phyloP scores from a whole-genome alignment of 2,113 vertebrate species.

The Plestiodon gilberti region DNA sequence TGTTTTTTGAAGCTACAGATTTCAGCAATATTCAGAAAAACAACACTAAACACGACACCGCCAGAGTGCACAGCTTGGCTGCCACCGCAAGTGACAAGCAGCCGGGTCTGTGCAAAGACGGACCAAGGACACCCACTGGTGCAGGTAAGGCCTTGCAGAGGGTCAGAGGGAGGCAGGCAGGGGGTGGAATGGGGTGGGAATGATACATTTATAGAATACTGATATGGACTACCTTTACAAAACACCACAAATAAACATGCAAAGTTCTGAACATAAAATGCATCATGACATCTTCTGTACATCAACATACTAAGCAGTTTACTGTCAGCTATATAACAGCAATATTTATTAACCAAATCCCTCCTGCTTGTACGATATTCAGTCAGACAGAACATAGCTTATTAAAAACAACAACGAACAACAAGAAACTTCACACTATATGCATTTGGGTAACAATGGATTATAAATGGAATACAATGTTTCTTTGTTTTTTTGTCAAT shows the following conservation, averaged over 20 bases:
- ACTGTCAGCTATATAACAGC: constrained; percentile 1
- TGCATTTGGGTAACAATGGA: constrained; percentile 38
- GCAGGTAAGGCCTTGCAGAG: too few relatives aligned
- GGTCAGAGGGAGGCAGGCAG: too few relatives aligned
- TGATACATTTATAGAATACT: background rate
- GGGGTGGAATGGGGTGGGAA: too few relatives aligned
- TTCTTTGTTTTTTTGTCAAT: background rate
- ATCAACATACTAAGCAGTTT: background rate
- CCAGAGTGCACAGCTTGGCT: too few relatives aligned
- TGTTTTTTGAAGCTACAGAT: too few relatives aligned
- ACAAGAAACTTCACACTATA: background rate
- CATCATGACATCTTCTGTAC: background rate
- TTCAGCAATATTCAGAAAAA: too few relatives aligned
- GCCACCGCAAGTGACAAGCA: too few relatives aligned
- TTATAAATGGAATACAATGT: background rate
- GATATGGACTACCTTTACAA: background rate
- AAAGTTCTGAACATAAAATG: background rate
- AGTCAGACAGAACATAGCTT: constrained; percentile 16
- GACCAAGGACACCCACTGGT: too few relatives aligned
- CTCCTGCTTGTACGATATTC: background rate
- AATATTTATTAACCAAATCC: background rate
- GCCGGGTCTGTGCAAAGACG: too few relatives aligned
- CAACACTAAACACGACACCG: too few relatives aligned
- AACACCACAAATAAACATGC: background rate
- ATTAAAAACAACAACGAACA: background rate